Evolutionary conservation across 2,113 vertebrate genomes (phyloP).

Genomic region (Panthera uncia): DNA sequence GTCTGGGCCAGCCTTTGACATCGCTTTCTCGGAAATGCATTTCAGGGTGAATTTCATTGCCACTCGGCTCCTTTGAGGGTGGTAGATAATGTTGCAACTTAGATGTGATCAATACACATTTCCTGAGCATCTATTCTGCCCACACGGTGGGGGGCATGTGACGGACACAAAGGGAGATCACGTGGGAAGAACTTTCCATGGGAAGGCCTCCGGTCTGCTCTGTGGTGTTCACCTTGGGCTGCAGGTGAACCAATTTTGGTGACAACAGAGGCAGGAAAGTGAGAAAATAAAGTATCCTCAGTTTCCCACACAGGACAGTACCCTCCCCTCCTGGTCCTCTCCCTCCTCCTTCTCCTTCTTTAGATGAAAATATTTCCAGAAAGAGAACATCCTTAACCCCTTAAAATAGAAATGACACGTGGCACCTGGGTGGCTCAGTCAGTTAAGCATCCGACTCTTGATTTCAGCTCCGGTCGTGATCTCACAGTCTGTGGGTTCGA

Average conservation of each 20-base stretch:
- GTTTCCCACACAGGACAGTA: neutral
- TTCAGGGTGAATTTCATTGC: neutral
- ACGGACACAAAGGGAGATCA: too few relatives aligned
- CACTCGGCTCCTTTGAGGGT: neutral
- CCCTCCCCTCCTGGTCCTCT: neutral
- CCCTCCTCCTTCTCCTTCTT: neutral
- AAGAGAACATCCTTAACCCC: neutral
- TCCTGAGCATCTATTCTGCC: neutral
- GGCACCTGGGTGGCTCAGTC: too few relatives aligned
- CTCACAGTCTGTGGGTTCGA: too few relatives aligned
- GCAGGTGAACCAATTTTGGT: too few relatives aligned
- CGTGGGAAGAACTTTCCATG: neutral
- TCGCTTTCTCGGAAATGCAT: neutral
- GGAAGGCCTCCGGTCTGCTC: neutral
- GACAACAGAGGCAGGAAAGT: neutral
- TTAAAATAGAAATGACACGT: neutral
- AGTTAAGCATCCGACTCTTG: too few relatives aligned
- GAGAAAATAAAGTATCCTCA: neutral
- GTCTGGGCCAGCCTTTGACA: neutral
- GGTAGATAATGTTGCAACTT: conserved; percentile 28
- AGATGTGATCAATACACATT: conserved; percentile 32
- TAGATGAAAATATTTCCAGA: neutral
- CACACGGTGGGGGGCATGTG: neutral
- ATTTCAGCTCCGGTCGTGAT: too few relatives aligned
- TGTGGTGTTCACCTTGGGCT: accelerated